Base-by-base conservation (phyloP, 2,113 vertebrate genomes). In the Lepisosteus oculatus region DNA sequence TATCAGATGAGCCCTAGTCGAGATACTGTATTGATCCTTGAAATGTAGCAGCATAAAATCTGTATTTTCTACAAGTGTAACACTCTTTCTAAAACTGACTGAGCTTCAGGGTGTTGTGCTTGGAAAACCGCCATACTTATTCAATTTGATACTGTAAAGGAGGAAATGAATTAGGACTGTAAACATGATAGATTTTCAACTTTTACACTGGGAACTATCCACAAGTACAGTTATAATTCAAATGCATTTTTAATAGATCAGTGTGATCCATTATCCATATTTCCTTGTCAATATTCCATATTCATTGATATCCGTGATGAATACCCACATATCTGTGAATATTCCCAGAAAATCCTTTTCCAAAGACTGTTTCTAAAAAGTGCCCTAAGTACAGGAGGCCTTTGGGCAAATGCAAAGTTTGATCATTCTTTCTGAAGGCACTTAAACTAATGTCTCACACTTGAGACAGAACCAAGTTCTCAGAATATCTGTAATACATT, bases 11-110 rank as follows among this genome's bases (percentile, higher is more conserved):
- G 29, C 29, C 29, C 29, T 29, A 29, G 29, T 29, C 29, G 29
- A 29, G 29, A 29, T 29, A 29, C 29, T 29, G 29, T 29, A 29
- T 29, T 29, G 29, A 29, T 29, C 29, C 29, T 65, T 13, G 41
- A 65, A 65, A 65, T 65, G 62, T 65, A 65, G 62, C 62, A 43
- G 42, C 62, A 64, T 42, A 64, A 64, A 42, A 29, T 29, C 29
- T 29, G 29, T 29, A 1, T 11, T 6, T 64, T 8, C 15, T 42
- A 43, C 44, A 65, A 41, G 15, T 62, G 15, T 15, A 29, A 62
- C 7, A 65, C 41, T 29, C 29, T 29, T 29, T 29, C 29, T 29
- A 29, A 29, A 29, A 29, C 29, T 29, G 29, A 29, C 29, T 29
- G 29, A 29, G 29, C 29, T 29, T 29, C 29, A 29, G 29, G 29